Base-by-base conservation (phyloP, 2,888 invertebrate species). In the Ypsolopha sequella region DNA sequence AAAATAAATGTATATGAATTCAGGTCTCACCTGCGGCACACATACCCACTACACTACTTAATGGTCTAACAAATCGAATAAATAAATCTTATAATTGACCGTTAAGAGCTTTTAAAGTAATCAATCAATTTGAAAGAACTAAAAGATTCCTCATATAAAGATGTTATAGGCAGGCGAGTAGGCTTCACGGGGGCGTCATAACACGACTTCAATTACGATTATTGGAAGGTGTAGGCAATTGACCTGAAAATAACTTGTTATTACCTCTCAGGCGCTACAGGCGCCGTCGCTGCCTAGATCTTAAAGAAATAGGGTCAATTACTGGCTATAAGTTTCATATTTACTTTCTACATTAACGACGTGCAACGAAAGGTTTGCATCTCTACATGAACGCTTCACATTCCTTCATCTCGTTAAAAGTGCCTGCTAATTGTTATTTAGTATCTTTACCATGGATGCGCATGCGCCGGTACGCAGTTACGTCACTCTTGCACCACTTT, bases 191-290 rank as follows among this genome's bases (percentile, higher is more conserved):
- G 57, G 64, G 63, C 66, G 64, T 61, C 66, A 61, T 51, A 57
- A 63, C 66, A 63, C 67, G 63, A 62, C 64, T 68, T 65, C 71
- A 70, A 76, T 75, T 70, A 73, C 66, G 63, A 68, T 71, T 71
- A 79, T 73, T 71, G 70, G 65, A 65, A 70, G 73, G 66, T 70
- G 68, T 56, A 68, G 65, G 65, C 74, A 76, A 79, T 80, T 80
- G 81, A 81, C 82, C 80, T 59, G 81, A 69, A 75, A 76, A 65
- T 65, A 64, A 70, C 70, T 64, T 67, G 66, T 70, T 70, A 76
- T 78, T 76, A 74, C 66, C 61, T 59, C 63, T 58, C n/a, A 24
- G 61, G 64, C 58, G 63, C 62, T 68, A 64, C 61, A 69, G 68
- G 67, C 68, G 68, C 67, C 68, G 63, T 60, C 60, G 56, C 54